A percentile compares a stretch with the other conserved stretches of the same genome.
These are phyloP conservation scores for Harmothoe impar DNA, from an alignment of 2,888 invertebrate species.

Conservation along the genomic window DNA sequence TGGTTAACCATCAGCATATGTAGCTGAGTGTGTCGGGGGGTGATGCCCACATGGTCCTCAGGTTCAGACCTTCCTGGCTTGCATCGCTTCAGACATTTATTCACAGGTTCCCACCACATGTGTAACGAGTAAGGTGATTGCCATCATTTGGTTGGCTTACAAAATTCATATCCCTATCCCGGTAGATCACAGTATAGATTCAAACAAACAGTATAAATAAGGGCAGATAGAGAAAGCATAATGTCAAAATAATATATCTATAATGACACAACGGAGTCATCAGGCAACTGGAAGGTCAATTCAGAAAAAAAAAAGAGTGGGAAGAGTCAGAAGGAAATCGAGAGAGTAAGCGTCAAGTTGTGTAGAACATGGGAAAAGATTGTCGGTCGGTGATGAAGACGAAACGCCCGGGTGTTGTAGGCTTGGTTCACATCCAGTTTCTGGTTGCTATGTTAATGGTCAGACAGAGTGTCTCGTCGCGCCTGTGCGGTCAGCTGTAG, in stretches of 20 bases:
- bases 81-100: no score
- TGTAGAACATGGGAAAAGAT: not conserved
- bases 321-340: not conserved
- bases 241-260: not conserved
- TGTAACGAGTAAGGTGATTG: no score
- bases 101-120: no score
- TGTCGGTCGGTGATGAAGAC: not conserved
- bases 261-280: not conserved
- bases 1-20: no score
- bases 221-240: not conserved
- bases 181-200: no score
- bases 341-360: not conserved
- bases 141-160: no score
- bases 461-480: slow-evolving; percentile 55
- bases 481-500: slow-evolving; percentile 62
- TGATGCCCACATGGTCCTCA: no score
- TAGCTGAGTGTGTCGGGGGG: no score
- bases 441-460: slow-evolving; percentile 36
- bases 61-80: no score
- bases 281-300: not conserved
- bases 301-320: not conserved
- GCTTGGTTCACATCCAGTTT: not conserved
- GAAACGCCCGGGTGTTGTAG: slow-evolving; percentile 21
- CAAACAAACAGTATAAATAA: no score
- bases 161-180: no score